phyloP scores from a whole-genome alignment of 2,888 invertebrate genomes.

The Nephrocerus scutellatus region DNA sequence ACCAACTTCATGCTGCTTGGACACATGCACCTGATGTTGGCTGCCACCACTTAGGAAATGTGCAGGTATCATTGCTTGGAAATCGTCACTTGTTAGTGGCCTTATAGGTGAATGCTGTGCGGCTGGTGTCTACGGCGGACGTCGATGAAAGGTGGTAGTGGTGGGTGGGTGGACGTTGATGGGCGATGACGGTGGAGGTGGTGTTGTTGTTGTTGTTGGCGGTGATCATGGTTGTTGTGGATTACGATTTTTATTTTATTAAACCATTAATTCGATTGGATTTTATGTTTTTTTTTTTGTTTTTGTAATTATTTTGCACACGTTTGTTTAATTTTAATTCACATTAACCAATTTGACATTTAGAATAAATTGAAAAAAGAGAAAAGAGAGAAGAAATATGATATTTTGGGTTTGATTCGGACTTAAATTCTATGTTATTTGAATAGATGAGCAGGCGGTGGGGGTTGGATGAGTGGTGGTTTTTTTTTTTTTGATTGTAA shows the following conservation, averaged over 20 bases:
- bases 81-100: conserved; percentile 88
- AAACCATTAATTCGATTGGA: conserved; percentile 3
- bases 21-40: conserved; percentile 53
- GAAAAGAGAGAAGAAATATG: too few relatives aligned
- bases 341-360: too few relatives aligned
- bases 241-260: conserved; percentile 7
- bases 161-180: conserved; percentile 3
- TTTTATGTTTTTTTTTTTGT: conserved; percentile 8
- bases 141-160: not conserved
- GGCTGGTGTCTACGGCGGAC: not conserved
- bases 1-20: conserved; percentile 43
- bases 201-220: conserved; percentile 14
- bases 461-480: too few relatives aligned
- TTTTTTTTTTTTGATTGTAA: too few relatives aligned
- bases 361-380: too few relatives aligned
- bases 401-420: too few relatives aligned
- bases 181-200: not conserved
- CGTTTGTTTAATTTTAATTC: conserved; percentile 20
- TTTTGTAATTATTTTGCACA: conserved; percentile 20
- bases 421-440: too few relatives aligned
- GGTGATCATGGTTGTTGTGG: conserved; percentile 11
- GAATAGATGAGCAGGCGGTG: too few relatives aligned
- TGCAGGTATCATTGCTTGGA: conserved; percentile 90
- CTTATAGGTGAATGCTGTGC: conserved; percentile 52
- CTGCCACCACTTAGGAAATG: conserved; percentile 82